These are phyloP conservation scores for Corythoichthys haematopterus DNA, from an alignment of 2,113 vertebrate species.

Conservation along the genomic window DNA sequence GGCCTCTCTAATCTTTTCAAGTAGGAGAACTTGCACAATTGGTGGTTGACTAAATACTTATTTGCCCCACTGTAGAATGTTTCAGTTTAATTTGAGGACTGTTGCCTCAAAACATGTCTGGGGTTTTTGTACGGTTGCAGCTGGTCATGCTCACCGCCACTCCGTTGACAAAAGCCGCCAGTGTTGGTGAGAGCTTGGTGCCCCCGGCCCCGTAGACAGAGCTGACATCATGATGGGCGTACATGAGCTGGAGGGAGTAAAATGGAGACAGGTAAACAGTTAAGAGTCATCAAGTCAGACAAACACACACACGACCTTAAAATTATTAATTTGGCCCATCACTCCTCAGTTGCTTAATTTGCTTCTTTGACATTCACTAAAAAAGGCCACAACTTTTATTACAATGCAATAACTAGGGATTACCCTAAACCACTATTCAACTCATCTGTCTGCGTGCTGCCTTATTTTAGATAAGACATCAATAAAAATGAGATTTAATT, in stretches of 20 bases:
- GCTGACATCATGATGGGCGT: slow-evolving; percentile 71
- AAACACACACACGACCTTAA: neutral
- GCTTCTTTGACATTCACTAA: slow-evolving; percentile 22
- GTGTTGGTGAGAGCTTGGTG: slow-evolving; percentile 72
- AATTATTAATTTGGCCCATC: slow-evolving; percentile 1
- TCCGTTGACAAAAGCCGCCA: slow-evolving; percentile 83
- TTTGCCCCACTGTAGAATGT: neutral
- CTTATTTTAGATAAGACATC: slow-evolving; percentile 9
- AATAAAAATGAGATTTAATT: neutral
- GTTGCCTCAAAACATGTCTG: neutral
- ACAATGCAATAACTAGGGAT: slow-evolving; percentile 1
- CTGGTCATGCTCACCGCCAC: slow-evolving; percentile 76
- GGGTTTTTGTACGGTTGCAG: slow-evolving; percentile 9
- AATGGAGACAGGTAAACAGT: slow-evolving; percentile 19
- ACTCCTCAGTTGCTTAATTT: slow-evolving; percentile 12
- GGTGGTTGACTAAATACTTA: too few species aligned
- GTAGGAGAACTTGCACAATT: too few species aligned
- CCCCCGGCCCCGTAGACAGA: slow-evolving; percentile 76
- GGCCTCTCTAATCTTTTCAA: too few species aligned
- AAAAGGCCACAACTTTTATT: neutral
- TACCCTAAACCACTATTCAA: neutral
- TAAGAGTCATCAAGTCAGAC: neutral
- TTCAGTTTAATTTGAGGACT: neutral
- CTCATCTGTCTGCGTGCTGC: slow-evolving; percentile 10
- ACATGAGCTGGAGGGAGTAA: slow-evolving; percentile 70